Base-by-base conservation (phyloP, 2,113 vertebrate genomes). In the Mirza zaza region DNA sequence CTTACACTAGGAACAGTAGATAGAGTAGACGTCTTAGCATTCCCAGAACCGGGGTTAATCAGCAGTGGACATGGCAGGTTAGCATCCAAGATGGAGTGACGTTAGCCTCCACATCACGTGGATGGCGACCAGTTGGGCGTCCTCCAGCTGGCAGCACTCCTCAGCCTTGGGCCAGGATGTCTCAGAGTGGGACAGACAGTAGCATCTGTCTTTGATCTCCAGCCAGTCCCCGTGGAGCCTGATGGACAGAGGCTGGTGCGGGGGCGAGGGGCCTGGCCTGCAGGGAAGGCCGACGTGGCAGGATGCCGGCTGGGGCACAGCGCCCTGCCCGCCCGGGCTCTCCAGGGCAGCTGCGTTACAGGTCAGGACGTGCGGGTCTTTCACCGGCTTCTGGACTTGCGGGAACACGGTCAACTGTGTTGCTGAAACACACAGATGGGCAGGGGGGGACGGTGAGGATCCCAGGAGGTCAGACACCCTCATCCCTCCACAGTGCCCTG, bases 231-330 rank as follows among this genome's bases (percentile, higher is more conserved):
- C 0, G 12, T 75, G 71, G 71, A 75, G 13, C 71, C 71, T 29
- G 39, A 45, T 45, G 71, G 12, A 29, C 39, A 75, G 39, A 75
- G 71, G 71, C 25, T 13, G 29, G 29, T 14, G 13, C 63, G 6
- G 29, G 36, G 70, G 70, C 98, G 98, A 91, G 48, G 87, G 15
- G 10, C 23, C n/a, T 8, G 45, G 45, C 45, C 52, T 29, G 5
- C 14, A 18, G 29, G 76, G 39, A 5, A 39, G 15, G 48, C 14
- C 5, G 25, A 55, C 3, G 11, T 14, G 50, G 59, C 29, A 45
- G 36, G 59, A 65, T 75, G 25, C 42, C 17, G 36, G 14, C 55
- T 65, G 57, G 39, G 25, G 25, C 59, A 25, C 25, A 61, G 59
- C 23, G 25, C 36, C 21, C 68, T 39, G 9, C 36, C 39, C 21